Percentiles rank a stretch among this genome's conserved stretches.
phyloP scores from a whole-genome alignment of 2,113 vertebrate genomes.

The Nannospalax galili region DNA sequence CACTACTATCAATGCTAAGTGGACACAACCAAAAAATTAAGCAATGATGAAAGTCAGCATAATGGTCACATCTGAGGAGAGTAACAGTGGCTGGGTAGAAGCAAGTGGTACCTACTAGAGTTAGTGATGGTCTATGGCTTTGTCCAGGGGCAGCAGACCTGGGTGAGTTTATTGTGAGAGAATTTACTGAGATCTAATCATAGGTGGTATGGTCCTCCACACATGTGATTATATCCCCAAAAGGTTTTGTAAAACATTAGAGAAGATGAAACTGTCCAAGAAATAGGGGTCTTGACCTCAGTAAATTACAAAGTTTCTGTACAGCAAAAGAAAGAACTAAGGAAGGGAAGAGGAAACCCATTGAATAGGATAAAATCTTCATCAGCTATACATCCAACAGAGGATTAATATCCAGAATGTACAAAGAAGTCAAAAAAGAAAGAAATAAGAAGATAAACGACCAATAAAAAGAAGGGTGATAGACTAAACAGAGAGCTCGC shows the following conservation, averaged over 20 bases:
- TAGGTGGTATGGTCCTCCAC: background rate
- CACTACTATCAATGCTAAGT: background rate
- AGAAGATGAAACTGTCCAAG: background rate
- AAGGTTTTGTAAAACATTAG: background rate
- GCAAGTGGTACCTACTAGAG: accelerated
- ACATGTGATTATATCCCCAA: background rate
- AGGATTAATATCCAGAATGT: too few species aligned
- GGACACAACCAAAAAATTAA: background rate
- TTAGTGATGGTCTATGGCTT: background rate
- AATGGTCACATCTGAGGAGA: background rate
- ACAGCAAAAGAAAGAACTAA: too few species aligned
- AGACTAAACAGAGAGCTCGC: too few species aligned
- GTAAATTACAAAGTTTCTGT: too few species aligned
- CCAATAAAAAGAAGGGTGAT: too few species aligned
- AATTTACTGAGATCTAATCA: background rate
- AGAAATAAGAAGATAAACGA: too few species aligned
- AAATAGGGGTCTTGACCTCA: background rate
- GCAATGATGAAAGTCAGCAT: background rate
- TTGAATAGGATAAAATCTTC: too few species aligned
- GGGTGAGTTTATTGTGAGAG: background rate
- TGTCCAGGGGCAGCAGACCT: background rate
- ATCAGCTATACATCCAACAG: too few species aligned
- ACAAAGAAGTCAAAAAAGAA: too few species aligned
- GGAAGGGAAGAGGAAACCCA: too few species aligned
- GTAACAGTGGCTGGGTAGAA: accelerated